Evolutionary conservation across 2,113 vertebrate genomes (phyloP), one percentile per base, ranked within the genome.

Genomic region (Lucifuga dentata): DNA sequence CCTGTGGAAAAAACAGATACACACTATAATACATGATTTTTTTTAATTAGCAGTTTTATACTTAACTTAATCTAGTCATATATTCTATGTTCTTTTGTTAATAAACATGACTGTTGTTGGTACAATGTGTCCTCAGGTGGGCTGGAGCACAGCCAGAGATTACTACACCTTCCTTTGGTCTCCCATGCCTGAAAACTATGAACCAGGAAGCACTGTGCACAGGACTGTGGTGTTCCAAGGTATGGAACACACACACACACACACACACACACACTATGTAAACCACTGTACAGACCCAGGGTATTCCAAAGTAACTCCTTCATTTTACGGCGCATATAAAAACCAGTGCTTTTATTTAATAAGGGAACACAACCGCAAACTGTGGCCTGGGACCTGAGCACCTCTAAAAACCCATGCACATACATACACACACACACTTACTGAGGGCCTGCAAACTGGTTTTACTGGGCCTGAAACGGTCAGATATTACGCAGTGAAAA

Each of bases 161-260:
- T 99, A 99, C 89, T 99, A 97, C 67, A 99, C 98, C 0, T 99
- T 99, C 86, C 92, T 99, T 55, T 99, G 98, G 98, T 98, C 97
- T 48, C 96, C 96, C 39, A 93, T 96, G 94, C 95, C 96, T 65
- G 97, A 99, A 81, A 93, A 94, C 84, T 97, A 97, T 60, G 90
- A 93, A 71, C 94, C 95, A 86, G 96, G 95, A 77, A 95, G 94
- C 76, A 94, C 93, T 57, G 93, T 95, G 81, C 94, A 96, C 80
- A 95, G 94, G 86, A 94, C 95, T 40, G 91, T 99, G 64, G 91
- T 95, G 68, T 99, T 99, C 92, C 98, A 99, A 94, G 98, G 97
- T 98, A 90, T 90, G 24, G 26, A 61, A 56, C 73, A n/a, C 23
- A 58, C 63, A 55, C 38, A 20, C 60, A 58, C 45, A 40, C 50